Percentiles rank a stretch among this genome's conserved stretches.
phyloP scores from a whole-genome alignment of 2,888 invertebrate species.

The Scrobipalpa atriplicella region DNA sequence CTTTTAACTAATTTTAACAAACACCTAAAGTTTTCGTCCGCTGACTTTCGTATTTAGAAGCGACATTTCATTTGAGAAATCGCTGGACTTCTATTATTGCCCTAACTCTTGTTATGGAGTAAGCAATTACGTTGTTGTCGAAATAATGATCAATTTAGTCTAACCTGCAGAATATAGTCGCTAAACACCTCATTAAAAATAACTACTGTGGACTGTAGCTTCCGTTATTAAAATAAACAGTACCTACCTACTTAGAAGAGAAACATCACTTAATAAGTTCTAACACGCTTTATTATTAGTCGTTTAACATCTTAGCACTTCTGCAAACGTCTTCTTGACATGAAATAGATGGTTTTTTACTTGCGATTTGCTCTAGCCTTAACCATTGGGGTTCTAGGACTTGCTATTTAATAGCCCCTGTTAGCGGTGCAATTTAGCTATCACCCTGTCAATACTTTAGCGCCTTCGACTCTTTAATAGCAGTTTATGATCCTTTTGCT shows the following conservation, averaged over 20 bases:
- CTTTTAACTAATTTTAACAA: too few relatives aligned
- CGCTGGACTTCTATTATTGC: too few relatives aligned
- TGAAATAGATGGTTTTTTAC: conserved; percentile 10
- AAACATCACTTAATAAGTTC: not conserved
- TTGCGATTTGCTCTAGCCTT: not conserved
- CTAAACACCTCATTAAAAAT: too few relatives aligned
- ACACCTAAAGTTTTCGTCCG: too few relatives aligned
- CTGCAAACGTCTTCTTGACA: conserved; percentile 12
- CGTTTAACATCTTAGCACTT: conserved; percentile 10
- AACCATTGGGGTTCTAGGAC: not conserved
- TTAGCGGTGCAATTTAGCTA: conserved; percentile 23
- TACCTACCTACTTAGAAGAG: not conserved
- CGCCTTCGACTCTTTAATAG: conserved; percentile 19
- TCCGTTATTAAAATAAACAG: not conserved
- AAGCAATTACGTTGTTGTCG: too few relatives aligned
- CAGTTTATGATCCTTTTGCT: conserved; percentile 18
- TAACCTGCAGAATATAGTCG: too few relatives aligned
- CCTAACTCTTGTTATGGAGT: too few relatives aligned
- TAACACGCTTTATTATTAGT: not conserved
- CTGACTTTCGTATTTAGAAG: too few relatives aligned
- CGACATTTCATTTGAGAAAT: too few relatives aligned
- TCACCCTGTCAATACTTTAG: conserved; percentile 20
- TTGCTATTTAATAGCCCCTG: conserved; percentile 19
- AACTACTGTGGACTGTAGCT: not conserved
- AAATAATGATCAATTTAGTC: too few relatives aligned